Conservation (phyloP, 2,888 invertebrate species). For the Coenonympha arcania region DNA sequence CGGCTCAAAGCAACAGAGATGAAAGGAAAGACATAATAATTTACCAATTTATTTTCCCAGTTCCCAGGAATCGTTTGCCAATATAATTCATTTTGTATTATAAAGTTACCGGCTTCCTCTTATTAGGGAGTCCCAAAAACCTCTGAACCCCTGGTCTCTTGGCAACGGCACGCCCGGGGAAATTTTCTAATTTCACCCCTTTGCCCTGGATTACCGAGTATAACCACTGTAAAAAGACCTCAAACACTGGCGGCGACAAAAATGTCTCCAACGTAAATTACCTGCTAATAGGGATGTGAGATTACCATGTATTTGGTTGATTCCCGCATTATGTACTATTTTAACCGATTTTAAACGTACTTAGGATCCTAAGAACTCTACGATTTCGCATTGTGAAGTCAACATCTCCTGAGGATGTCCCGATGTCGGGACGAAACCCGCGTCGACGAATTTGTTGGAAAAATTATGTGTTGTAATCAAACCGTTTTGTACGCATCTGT, state of each 20-base stretch:
- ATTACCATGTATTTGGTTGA: not conserved
- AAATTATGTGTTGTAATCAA: too few species aligned
- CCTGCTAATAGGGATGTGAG: not conserved
- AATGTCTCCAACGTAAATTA: slow-evolving; percentile 7
- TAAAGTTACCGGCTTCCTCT: slow-evolving; percentile 7
- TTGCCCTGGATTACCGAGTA: slow-evolving; percentile 28
- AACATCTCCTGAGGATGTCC: too few species aligned
- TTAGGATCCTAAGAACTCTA: too few species aligned
- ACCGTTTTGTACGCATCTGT: too few species aligned
- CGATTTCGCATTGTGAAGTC: too few species aligned
- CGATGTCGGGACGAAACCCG: too few species aligned
- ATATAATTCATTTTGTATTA: slow-evolving; percentile 1
- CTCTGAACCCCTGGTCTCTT: slow-evolving; percentile 42
- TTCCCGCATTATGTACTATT: too few species aligned
- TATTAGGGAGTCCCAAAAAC: slow-evolving; percentile 20
- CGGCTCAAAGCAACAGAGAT: not conserved
- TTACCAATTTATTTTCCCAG: slow-evolving; percentile 2
- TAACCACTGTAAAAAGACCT: slow-evolving; percentile 11
- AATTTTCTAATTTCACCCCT: slow-evolving; percentile 49
- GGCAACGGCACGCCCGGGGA: slow-evolving; percentile 54
- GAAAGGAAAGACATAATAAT: not conserved
- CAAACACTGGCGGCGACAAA: not conserved
- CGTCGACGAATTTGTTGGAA: too few species aligned
- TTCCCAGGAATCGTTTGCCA: not conserved
- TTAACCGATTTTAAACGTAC: too few species aligned